Evolutionary conservation across 2,888 invertebrate genomes (phyloP).

Genomic region (Dasysyrphus albostriatus): DNA sequence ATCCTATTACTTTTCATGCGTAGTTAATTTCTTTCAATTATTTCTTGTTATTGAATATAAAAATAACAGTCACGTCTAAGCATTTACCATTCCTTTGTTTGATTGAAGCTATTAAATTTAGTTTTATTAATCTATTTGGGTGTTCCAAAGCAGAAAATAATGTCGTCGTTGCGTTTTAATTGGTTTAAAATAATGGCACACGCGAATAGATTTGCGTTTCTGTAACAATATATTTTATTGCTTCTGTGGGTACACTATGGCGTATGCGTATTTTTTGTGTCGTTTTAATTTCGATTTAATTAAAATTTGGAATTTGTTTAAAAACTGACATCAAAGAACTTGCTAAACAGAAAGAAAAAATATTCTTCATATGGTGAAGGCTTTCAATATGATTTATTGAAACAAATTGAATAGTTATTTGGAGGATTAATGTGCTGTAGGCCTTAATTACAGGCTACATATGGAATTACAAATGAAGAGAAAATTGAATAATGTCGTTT

Average conservation of each 20-base stretch:
- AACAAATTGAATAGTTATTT: not conserved
- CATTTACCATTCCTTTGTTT: constrained; percentile 29
- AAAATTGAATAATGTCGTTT: no score
- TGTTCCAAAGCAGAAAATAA: constrained; percentile 16
- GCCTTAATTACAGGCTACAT: no score
- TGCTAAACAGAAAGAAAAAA: no score
- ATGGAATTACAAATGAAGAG: no score
- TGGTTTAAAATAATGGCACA: constrained; percentile 8
- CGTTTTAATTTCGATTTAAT: not conserved
- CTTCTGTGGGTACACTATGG: constrained; percentile 8
- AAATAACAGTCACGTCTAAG: constrained; percentile 45
- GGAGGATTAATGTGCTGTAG: no score
- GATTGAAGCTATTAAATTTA: constrained; percentile 20
- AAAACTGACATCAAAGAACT: no score
- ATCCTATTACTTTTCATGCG: no score
- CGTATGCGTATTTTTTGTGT: constrained; percentile 22
- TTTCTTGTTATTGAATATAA: not conserved
- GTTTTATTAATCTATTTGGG: constrained; percentile 32
- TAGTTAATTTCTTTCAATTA: no score
- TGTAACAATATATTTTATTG: not conserved
- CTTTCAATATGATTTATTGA: not conserved
- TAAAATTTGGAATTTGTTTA: no score
- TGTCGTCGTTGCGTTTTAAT: constrained; percentile 22
- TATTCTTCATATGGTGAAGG: no score
- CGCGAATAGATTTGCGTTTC: constrained; percentile 7